These are phyloP conservation scores for Aporophyla nigra DNA, from an alignment of 2,888 invertebrate species.

Conservation along the genomic window DNA sequence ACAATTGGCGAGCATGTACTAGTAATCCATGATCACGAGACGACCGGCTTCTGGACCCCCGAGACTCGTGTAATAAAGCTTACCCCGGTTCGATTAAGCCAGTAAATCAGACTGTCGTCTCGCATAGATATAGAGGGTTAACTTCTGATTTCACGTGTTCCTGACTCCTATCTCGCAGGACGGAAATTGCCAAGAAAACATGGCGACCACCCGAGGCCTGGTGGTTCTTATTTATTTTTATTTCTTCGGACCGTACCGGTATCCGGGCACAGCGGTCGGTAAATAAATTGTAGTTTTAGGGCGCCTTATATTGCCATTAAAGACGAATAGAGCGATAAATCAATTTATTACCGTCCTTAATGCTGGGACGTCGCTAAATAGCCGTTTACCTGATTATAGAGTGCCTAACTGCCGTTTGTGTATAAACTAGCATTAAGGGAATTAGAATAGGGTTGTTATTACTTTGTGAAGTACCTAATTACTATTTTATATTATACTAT, in stretches of 20 bases:
- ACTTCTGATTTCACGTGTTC: conserved; percentile 87
- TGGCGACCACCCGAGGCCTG: conserved; percentile 75
- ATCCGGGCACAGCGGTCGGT: conserved; percentile 73
- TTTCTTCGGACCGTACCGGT: conserved; percentile 74
- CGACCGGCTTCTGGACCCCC: conserved; percentile 73
- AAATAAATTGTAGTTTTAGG: conserved; percentile 78
- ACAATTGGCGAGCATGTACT: conserved; percentile 72
- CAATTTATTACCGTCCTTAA: conserved; percentile 62
- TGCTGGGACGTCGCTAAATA: conserved; percentile 56
- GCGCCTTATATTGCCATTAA: conserved; percentile 68
- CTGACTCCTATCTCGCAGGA: conserved; percentile 81
- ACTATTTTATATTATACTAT: background rate
- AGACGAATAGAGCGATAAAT: conserved; percentile 64
- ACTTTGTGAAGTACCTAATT: background rate
- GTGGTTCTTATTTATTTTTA: conserved; percentile 84
- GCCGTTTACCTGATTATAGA: conserved; percentile 56
- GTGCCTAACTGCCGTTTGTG: conserved; percentile 42
- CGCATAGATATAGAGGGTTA: conserved; percentile 84
- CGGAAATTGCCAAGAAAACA: conserved; percentile 87
- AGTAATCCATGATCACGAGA: conserved; percentile 69
- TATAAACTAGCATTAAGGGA: conserved; percentile 42
- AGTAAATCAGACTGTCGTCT: conserved; percentile 86
- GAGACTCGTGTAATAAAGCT: conserved; percentile 80
- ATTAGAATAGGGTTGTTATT: conserved; percentile 29
- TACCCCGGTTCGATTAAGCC: conserved; percentile 82